Evolutionary conservation across 2,113 vertebrate genomes (phyloP).

Genomic region (Entomyzon cyanotis): DNA sequence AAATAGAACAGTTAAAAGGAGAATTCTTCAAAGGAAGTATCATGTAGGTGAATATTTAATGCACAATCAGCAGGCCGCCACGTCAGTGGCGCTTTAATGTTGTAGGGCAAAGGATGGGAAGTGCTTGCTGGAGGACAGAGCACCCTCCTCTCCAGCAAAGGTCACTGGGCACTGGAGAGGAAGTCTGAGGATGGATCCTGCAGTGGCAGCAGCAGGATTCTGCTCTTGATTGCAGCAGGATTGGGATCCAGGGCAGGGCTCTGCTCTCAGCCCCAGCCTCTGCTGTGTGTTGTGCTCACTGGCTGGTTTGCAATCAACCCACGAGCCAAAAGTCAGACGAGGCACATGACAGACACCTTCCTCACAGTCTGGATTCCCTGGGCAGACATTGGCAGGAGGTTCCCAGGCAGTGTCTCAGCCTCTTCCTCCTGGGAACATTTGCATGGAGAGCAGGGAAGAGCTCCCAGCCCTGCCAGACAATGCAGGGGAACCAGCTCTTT

Average conservation of each 20-base stretch:
- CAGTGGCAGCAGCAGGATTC: not conserved
- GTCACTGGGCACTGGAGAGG: fast-evolving
- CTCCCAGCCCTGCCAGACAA: not conserved
- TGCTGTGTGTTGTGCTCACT: fast-evolving
- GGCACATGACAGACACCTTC: not conserved
- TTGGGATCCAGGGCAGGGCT: not conserved
- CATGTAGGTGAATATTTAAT: constrained; percentile 47
- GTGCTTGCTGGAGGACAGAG: not conserved
- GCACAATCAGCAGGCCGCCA: not conserved
- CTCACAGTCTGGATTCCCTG: not conserved
- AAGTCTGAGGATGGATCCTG: not conserved
- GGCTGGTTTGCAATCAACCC: not conserved
- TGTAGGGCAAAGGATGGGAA: not conserved
- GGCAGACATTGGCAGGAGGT: not conserved
- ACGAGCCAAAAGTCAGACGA: fast-evolving
- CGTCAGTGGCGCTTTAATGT: not conserved
- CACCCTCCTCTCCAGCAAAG: not conserved
- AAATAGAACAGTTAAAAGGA: constrained; percentile 61
- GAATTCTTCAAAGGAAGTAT: constrained; percentile 51
- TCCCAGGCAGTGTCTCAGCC: not conserved
- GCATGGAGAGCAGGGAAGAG: not conserved
- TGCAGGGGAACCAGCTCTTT: not conserved
- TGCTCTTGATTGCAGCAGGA: not conserved
- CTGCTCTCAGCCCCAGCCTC: fast-evolving
- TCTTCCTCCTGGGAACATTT: not conserved